phyloP scores from a whole-genome alignment of 2,888 invertebrate genomes.

The Meiosimyza platycephala region DNA sequence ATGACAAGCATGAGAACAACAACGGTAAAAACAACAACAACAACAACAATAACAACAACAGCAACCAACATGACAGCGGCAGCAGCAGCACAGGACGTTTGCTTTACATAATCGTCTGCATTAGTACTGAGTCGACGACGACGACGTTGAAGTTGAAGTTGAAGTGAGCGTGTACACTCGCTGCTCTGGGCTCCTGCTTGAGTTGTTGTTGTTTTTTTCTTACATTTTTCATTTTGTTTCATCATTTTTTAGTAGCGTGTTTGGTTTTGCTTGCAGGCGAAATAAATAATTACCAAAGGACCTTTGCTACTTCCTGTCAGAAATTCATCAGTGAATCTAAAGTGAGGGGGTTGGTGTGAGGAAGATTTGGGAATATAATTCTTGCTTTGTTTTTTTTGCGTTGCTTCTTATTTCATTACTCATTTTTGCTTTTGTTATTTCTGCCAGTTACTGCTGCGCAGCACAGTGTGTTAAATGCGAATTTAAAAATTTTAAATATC shows the following conservation, averaged over 20 bases:
- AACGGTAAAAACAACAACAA: no score
- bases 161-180: background rate
- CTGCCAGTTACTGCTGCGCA: background rate
- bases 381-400: no score
- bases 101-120: conserved; percentile 35
- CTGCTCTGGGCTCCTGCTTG: background rate
- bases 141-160: conserved; percentile 23
- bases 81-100: conserved; percentile 19
- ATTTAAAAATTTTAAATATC: no score
- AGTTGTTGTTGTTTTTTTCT: background rate
- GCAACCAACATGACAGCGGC: conserved; percentile 18
- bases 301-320: conserved; percentile 34
- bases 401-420: background rate
- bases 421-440: conserved; percentile 8
- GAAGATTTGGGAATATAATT: no score
- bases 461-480: no score
- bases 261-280: conserved; percentile 45
- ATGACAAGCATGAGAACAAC: conserved; percentile 4
- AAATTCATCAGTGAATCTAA: conserved; percentile 5
- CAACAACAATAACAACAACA: conserved; percentile 10
- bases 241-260: conserved; percentile 19
- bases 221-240: background rate
- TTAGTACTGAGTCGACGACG: conserved; percentile 38
- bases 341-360: no score
- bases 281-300: conserved; percentile 37